These are phyloP conservation scores for Ferrisia virgata DNA, from an alignment of 2,888 invertebrate species.

Conservation along the genomic window DNA sequence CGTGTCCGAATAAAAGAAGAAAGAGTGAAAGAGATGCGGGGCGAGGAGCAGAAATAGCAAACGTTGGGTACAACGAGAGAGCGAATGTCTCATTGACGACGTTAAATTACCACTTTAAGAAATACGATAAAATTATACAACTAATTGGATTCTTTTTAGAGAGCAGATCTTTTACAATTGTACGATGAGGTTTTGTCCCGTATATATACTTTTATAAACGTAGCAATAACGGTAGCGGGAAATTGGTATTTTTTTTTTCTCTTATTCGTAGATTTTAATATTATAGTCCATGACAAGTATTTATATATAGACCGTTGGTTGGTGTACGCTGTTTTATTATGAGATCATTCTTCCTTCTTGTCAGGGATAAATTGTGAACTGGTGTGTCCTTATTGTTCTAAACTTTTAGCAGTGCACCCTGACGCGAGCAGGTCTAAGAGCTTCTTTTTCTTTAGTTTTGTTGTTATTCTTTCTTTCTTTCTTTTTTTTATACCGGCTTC, in stretches of 20 bases:
- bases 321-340: constrained; percentile 27
- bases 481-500: background rate
- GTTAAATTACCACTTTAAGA: constrained; percentile 22
- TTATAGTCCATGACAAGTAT: constrained; percentile 34
- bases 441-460: constrained; percentile 33
- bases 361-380: constrained; percentile 42
- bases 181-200: background rate
- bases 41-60: too few relatives aligned
- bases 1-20: background rate
- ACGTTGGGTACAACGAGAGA: background rate
- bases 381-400: constrained; percentile 40
- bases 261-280: background rate
- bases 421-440: constrained; percentile 35
- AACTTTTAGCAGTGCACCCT: constrained; percentile 39
- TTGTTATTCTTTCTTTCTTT: constrained; percentile 24
- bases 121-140: constrained; percentile 12
- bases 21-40: background rate
- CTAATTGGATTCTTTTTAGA: constrained; percentile 23
- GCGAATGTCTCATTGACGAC: constrained; percentile 12
- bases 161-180: background rate
- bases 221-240: background rate
- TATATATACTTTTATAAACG: too few relatives aligned
- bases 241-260: background rate
- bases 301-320: background rate
- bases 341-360: constrained; percentile 30